Base-by-base conservation (phyloP, 1,140 invertebrate genomes). In the Bradynema listronoti region DNA sequence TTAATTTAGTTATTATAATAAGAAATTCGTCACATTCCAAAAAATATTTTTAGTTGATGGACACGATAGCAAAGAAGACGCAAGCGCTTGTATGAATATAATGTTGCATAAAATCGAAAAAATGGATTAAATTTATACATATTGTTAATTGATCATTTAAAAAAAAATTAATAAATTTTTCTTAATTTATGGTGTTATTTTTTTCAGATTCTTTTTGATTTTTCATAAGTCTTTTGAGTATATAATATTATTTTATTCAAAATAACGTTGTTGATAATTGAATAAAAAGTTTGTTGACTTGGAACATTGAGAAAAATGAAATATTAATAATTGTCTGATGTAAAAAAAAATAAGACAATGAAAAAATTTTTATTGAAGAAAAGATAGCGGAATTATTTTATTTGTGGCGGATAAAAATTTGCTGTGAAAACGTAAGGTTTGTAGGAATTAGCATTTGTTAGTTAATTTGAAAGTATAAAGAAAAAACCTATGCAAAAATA, bases 41-140 rank as follows among this genome's bases (percentile, higher is more conserved):
- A 11, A 39, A 39, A 39, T 39, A 39, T 19, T 11, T 11, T 39
- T 39, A 11, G 19, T 39, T 39, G 11, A 39, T 24, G 65, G 65
- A 1, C 65, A 66, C 42, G 47, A 58, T 41, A 73, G 70, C 22
- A 71, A 71, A 34, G 65, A 66, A 34, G 65, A 66, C 49, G 59
- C 65, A 11, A 41, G 43, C 24, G 51, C 58, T 9, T 66, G 64
- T 30, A 66, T 66, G 59, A 22, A 67, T n/a, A 36, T 66, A 11
- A 66, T 66, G 64, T 19, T 66, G 59, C 22, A 33, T 16, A 61
- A 61, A 62, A 33, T 57, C 19, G 36, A 39, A 39, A 19, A 39
- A 39, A 39, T 19, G 36, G 36, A 39, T 39, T 19, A 39, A 39
- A 39, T 39, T 11, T 39, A 11, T 39, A 19, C 36, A 39, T 39